Evolutionary conservation across 2,888 invertebrate genomes (phyloP).

Genomic region (Oscheius sp.): DNA sequence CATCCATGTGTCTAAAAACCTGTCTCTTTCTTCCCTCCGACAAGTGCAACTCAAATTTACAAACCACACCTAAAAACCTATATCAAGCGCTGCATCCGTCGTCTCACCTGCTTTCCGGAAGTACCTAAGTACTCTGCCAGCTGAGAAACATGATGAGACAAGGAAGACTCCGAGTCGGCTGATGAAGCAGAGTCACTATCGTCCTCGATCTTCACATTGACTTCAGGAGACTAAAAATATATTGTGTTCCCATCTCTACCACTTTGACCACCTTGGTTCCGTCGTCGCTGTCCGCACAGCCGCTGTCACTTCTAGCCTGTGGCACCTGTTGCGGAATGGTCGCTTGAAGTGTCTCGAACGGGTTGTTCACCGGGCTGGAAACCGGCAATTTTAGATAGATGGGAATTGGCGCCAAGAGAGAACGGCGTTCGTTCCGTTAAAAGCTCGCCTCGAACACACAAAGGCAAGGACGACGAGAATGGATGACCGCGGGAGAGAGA

Average conservation of each 20-base stretch:
- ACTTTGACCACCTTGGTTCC: slow-evolving; percentile 8
- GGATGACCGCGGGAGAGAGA: not conserved
- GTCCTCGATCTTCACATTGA: slow-evolving; percentile 30
- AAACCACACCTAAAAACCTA: too few relatives aligned
- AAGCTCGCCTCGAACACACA: slow-evolving; percentile 17
- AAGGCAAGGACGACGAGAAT: slow-evolving; percentile 32
- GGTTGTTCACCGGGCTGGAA: slow-evolving; percentile 31
- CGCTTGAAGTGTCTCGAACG: slow-evolving; percentile 28
- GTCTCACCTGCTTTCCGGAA: slow-evolving; percentile 10
- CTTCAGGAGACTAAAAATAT: slow-evolving; percentile 14
- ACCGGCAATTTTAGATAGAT: slow-evolving; percentile 17
- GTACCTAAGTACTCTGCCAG: slow-evolving; percentile 28
- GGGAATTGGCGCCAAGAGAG: slow-evolving; percentile 31
- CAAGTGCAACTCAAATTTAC: too few relatives aligned
- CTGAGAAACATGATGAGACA: slow-evolving; percentile 16
- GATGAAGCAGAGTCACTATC: slow-evolving; percentile 41
- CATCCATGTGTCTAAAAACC: too few relatives aligned
- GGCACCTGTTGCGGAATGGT: slow-evolving; percentile 16
- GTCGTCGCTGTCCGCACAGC: slow-evolving; percentile 8
- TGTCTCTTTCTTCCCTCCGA: too few relatives aligned
- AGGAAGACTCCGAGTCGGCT: slow-evolving; percentile 34
- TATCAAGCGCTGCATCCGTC: not conserved
- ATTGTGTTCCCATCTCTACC: not conserved
- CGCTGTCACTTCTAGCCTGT: slow-evolving; percentile 9
- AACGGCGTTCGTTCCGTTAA: slow-evolving; percentile 24